These are phyloP conservation scores for Polydrusus pterygomalis DNA, from an alignment of 2,888 invertebrate genomes.

Conservation along the genomic window DNA sequence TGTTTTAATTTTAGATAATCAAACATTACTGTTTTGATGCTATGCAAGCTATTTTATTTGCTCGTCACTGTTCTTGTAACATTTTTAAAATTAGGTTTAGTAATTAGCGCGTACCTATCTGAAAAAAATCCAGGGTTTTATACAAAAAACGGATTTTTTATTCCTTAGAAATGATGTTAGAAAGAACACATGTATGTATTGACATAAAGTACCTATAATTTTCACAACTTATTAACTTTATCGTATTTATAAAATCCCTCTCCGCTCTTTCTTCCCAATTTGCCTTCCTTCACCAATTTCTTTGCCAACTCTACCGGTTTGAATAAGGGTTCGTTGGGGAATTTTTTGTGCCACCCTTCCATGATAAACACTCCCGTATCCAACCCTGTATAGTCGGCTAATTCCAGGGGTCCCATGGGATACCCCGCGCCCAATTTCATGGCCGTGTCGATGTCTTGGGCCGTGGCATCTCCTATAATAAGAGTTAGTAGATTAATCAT, in stretches of 20 bases:
- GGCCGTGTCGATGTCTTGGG: conserved; percentile 88
- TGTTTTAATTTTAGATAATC: too few relatives aligned
- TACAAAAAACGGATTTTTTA: too few relatives aligned
- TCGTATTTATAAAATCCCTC: conserved; percentile 89
- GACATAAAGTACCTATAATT: neutral
- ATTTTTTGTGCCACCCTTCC: conserved; percentile 85
- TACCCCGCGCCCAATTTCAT: conserved; percentile 93
- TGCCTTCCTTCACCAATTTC: conserved; percentile 85
- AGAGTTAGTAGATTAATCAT: too few relatives aligned
- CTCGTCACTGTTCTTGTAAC: too few relatives aligned
- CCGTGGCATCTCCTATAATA: conserved; percentile 78
- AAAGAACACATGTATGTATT: too few relatives aligned
- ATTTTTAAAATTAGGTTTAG: too few relatives aligned
- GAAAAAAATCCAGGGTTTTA: too few relatives aligned
- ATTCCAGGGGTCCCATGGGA: conserved; percentile 93
- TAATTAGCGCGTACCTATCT: too few relatives aligned
- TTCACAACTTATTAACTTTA: conserved; percentile 63
- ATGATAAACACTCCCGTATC: conserved; percentile 86
- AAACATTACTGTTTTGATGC: too few relatives aligned
- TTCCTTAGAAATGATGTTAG: too few relatives aligned
- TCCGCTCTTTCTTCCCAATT: conserved; percentile 85
- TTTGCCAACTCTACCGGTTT: conserved; percentile 77
- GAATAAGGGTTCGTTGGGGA: conserved; percentile 80
- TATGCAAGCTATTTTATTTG: too few relatives aligned
- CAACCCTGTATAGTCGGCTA: conserved; percentile 88